Conservation (phyloP, 2,888 invertebrate genomes). For the Branchipolynoe longqiensis region DNA sequence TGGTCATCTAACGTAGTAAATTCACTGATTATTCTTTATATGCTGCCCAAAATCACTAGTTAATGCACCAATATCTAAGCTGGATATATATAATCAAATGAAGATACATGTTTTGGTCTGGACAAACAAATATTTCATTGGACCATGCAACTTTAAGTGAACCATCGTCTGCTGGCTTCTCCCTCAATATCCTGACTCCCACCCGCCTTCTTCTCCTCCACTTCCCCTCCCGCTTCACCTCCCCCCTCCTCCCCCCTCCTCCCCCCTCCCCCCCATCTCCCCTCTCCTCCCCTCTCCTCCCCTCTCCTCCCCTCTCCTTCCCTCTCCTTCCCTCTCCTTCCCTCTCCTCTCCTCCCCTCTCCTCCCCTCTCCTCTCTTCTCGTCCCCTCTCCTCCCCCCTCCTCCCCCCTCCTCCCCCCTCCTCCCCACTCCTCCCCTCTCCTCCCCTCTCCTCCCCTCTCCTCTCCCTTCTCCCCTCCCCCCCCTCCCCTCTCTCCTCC, state of each 20-base stretch:
- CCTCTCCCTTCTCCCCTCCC: not conserved
- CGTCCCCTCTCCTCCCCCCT: conserved; percentile 7
- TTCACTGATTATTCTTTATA: no score
- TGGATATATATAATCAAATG: no score
- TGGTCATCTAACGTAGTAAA: no score
- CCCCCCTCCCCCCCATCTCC: not conserved
- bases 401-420: conserved; percentile 37
- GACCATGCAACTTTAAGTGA: no score
- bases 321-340: not conserved
- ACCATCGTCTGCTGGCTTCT: no score
- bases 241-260: conserved; percentile 24
- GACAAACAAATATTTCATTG: no score
- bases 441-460: not conserved
- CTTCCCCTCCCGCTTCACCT: conserved; percentile 1
- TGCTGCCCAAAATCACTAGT: no score
- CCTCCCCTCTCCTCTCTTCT: not conserved
- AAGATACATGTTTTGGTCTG: no score
- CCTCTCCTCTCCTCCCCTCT: conserved; percentile 3
- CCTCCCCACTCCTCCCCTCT: not conserved
- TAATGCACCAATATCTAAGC: no score
- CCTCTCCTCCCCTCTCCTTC: not conserved
- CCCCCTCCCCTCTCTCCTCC: not conserved
- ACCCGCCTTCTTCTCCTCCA: conserved; percentile 11
- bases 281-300: not conserved
- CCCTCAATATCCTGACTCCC: not conserved